phyloP scores from a whole-genome alignment of 2,113 vertebrate genomes.

The Eulemur macaco region DNA sequence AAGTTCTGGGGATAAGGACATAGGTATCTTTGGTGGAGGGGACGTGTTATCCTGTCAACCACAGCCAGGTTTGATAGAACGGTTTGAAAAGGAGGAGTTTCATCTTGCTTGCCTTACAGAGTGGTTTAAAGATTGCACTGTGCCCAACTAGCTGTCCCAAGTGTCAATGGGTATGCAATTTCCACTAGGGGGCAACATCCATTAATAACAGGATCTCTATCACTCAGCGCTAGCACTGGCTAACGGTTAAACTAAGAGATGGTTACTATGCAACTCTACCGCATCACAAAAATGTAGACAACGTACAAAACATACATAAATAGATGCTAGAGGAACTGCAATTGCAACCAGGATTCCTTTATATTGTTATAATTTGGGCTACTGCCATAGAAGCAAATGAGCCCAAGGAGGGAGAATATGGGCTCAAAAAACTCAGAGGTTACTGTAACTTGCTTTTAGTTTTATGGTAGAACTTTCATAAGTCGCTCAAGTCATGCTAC shows the following conservation, averaged over 20 bases:
- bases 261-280: neutral
- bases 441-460: neutral
- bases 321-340: neutral
- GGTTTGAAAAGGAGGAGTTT: neutral
- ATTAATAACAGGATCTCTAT: conserved; percentile 51
- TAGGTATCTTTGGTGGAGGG: neutral
- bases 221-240: neutral
- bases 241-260: neutral
- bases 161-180: conserved; percentile 40
- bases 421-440: neutral
- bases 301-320: neutral
- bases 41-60: neutral
- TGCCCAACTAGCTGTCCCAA: neutral
- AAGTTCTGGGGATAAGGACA: neutral
- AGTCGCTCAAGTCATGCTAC: neutral
- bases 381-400: neutral
- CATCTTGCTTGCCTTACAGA: conserved; percentile 13
- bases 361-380: neutral
- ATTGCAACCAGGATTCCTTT: neutral
- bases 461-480: neutral
- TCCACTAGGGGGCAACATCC: conserved; percentile 80
- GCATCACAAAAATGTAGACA: neutral
- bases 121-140: conserved; percentile 19
- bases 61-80: neutral
- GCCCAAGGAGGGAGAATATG: neutral